Evolutionary conservation across 2,888 invertebrate species (phyloP).

Genomic region (Eristalinus aeneus): DNA sequence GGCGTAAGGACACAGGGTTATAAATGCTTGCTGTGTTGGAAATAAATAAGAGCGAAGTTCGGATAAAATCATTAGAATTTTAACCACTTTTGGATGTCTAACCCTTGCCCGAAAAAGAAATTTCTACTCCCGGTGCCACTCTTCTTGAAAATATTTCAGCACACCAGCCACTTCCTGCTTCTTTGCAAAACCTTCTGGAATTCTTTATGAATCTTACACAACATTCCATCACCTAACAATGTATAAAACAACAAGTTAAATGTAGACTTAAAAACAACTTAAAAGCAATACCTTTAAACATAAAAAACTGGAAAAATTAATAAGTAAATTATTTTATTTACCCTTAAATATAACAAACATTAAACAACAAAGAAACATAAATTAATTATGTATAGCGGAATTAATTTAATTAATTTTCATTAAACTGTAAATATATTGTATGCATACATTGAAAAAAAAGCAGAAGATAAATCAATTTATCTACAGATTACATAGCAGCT

Average conservation of each 20-base stretch:
- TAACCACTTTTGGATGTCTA: too few species aligned
- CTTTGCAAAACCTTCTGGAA: not conserved
- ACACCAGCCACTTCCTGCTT: not conserved
- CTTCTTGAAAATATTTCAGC: not conserved
- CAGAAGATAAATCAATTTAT: constrained; percentile 11
- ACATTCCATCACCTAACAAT: not conserved
- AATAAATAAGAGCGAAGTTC: too few species aligned
- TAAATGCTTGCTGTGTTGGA: too few species aligned
- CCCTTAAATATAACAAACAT: not conserved
- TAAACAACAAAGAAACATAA: not conserved
- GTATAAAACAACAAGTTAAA: not conserved
- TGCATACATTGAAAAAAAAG: not conserved
- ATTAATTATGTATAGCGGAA: not conserved
- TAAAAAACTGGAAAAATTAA: not conserved
- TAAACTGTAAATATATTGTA: constrained; percentile 20
- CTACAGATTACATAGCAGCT: constrained; percentile 50
- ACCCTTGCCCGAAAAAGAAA: too few species aligned
- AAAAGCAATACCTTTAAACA: constrained; percentile 36
- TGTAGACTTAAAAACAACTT: constrained; percentile 1
- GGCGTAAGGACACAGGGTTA: too few species aligned
- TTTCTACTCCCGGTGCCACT: not conserved
- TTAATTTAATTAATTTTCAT: not conserved
- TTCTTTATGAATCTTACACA: not conserved
- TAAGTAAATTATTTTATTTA: constrained; percentile 3
- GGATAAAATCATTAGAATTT: too few species aligned